Evolutionary conservation across 2,797 vertebrate species (phyloP), one percentile per base, ranked within the genome.

Genomic region (Rhadinocentrus ornatus): DNA sequence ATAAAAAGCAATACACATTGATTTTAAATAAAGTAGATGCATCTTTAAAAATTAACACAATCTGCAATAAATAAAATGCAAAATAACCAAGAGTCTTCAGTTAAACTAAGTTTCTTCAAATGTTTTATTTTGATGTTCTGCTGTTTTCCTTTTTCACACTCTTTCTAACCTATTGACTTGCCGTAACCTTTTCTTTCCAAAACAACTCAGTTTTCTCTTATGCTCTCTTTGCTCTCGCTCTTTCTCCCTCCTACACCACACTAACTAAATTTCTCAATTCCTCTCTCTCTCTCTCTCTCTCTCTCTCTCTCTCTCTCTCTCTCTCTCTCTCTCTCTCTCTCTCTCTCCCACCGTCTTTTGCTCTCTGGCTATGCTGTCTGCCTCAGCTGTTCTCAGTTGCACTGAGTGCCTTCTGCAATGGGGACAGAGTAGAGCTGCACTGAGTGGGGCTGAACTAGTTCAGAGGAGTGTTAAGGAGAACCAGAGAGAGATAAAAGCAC

Each of bases 361-460:
- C 81, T 62, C 84, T 88, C 82, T 87, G 77, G 80, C 83, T 88
- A 16, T 62, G 71, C 88, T 81, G 87, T 86, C 89, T 92, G 87
- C 84, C 85, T 91, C 89, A 88, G 91, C 93, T 94, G 91, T 89
- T 92, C 87, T 92, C 91, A 93, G 80, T 93, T 90, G 89, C 86
- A 82, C 83, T 81, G 88, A 86, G 89, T 81, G 88, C 81, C 81
- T 90, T 87, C 88, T 65, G 87, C 85, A 77, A 88, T 84, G 85
- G 88, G 92, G 90, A 92, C 88, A 86, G 86, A 75, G 67, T 85
- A 91, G 90, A 87, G 88, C 89, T 86, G 84, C 34, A 69, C 82
- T 88, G 85, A 87, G 76, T 90, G 71, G 76, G 75, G 76, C 82
- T 88, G 81, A 86, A 85, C 86, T 79, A 77, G 83, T 84, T 84